These are phyloP conservation scores for Drosophila diplacantha DNA, from an alignment of 2,888 invertebrate species.

Conservation along the genomic window DNA sequence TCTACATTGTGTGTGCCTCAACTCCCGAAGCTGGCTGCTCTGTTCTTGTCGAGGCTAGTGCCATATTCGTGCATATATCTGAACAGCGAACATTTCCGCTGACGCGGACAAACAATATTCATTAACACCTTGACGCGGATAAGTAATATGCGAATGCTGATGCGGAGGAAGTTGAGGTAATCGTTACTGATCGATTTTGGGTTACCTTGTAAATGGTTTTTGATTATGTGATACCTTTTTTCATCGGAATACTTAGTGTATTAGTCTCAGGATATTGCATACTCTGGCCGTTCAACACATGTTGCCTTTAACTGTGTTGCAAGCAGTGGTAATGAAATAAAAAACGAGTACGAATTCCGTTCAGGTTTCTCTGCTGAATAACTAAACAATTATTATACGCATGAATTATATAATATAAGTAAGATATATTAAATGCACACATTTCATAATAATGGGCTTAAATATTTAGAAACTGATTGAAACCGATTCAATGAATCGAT, in stretches of 20 bases:
- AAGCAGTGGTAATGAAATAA: too few relatives aligned
- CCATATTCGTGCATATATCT: constrained; percentile 10
- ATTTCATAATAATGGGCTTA: too few relatives aligned
- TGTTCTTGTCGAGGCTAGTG: constrained; percentile 8
- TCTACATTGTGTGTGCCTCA: constrained; percentile 11
- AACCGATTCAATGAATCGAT: neutral
- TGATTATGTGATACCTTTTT: too few relatives aligned
- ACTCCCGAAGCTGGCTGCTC: constrained; percentile 2
- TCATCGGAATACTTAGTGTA: too few relatives aligned
- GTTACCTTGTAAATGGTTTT: neutral
- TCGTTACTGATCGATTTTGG: neutral
- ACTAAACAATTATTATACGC: too few relatives aligned
- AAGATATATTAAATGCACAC: too few relatives aligned
- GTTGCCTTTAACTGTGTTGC: too few relatives aligned
- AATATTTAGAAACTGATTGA: neutral
- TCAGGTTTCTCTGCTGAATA: too few relatives aligned
- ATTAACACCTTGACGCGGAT: constrained; percentile 44
- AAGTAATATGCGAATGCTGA: constrained; percentile 8
- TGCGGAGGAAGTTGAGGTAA: neutral
- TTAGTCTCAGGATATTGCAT: too few relatives aligned
- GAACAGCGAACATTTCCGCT: constrained; percentile 33
- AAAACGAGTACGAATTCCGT: too few relatives aligned
- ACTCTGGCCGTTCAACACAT: too few relatives aligned
- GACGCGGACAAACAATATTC: constrained; percentile 38
- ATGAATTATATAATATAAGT: neutral